phyloP scores from a whole-genome alignment of 2,888 invertebrate species.

The Spicauda simplicius region DNA sequence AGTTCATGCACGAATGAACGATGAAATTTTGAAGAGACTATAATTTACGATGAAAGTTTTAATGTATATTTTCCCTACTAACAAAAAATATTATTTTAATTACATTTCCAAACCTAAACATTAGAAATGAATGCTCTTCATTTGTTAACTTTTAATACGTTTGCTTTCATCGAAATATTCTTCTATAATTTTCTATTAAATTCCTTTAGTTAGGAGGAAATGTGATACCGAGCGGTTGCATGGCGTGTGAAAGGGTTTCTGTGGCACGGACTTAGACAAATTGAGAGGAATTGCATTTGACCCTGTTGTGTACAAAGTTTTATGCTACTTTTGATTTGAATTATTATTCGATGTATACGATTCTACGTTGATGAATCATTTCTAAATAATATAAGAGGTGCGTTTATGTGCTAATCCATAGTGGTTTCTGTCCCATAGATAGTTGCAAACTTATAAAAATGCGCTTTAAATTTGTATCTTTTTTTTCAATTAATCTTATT shows the following conservation, averaged over 20 bases:
- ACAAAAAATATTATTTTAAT: too few species aligned
- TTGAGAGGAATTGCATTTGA: constrained; percentile 13
- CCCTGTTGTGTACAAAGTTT: background rate
- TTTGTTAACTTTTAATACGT: background rate
- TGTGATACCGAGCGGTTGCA: constrained; percentile 30
- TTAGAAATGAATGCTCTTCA: background rate
- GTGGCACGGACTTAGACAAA: constrained; percentile 18
- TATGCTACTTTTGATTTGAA: background rate
- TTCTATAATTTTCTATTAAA: constrained; percentile 30
- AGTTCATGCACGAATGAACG: too few species aligned
- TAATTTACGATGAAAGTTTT: too few species aligned
- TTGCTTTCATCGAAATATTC: constrained; percentile 4
- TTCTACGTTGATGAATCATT: background rate
- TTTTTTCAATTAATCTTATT: too few species aligned
- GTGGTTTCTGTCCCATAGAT: too few species aligned
- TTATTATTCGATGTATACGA: background rate
- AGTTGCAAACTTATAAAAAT: too few species aligned
- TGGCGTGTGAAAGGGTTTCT: constrained; percentile 7
- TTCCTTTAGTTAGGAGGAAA: constrained; percentile 30
- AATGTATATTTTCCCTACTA: too few species aligned
- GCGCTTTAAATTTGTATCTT: too few species aligned
- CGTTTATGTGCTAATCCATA: background rate
- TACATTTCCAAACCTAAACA: background rate
- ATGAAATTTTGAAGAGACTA: too few species aligned
- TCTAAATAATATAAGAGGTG: background rate